phyloP scores from a whole-genome alignment of 2,888 invertebrate genomes.

The Chalcosyrphus nemorum region DNA sequence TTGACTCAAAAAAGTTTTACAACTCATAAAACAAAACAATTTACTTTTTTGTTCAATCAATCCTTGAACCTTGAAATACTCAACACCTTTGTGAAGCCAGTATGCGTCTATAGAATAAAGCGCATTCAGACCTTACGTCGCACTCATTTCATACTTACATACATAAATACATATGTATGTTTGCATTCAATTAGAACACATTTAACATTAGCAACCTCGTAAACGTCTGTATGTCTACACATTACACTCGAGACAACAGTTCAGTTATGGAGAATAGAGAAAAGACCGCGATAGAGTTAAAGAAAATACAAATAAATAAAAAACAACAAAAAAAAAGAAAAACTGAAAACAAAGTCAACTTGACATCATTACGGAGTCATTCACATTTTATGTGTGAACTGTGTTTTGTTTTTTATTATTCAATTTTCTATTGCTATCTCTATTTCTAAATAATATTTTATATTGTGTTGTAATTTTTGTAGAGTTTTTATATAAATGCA shows the following conservation, averaged over 20 bases:
- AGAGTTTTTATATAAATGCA: neutral
- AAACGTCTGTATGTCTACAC: slow-evolving; percentile 11
- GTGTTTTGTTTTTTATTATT: slow-evolving; percentile 38
- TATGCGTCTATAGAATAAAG: no score
- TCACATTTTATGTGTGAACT: slow-evolving; percentile 67
- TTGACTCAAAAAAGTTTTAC: no score
- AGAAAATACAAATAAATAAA: slow-evolving; percentile 23
- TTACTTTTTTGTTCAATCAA: no score
- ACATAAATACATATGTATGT: neutral
- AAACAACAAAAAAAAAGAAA: slow-evolving; percentile 37
- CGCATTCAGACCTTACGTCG: neutral
- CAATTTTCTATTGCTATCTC: slow-evolving; percentile 3
- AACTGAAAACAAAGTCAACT: slow-evolving; percentile 70
- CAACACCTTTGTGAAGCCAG: no score
- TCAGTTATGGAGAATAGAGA: slow-evolving; percentile 41
- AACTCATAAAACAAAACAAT: no score
- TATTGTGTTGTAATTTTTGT: slow-evolving; percentile 7
- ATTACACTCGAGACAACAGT: slow-evolving; percentile 41
- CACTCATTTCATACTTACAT: neutral
- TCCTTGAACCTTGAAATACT: no score
- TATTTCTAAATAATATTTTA: slow-evolving; percentile 17
- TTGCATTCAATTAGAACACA: slow-evolving; percentile 44
- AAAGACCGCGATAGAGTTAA: slow-evolving; percentile 41
- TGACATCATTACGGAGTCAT: slow-evolving; percentile 74
- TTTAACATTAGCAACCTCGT: slow-evolving; percentile 33